Evolutionary conservation across 2,797 vertebrate species (phyloP).

Genomic region (Eidolon dupreanum): DNA sequence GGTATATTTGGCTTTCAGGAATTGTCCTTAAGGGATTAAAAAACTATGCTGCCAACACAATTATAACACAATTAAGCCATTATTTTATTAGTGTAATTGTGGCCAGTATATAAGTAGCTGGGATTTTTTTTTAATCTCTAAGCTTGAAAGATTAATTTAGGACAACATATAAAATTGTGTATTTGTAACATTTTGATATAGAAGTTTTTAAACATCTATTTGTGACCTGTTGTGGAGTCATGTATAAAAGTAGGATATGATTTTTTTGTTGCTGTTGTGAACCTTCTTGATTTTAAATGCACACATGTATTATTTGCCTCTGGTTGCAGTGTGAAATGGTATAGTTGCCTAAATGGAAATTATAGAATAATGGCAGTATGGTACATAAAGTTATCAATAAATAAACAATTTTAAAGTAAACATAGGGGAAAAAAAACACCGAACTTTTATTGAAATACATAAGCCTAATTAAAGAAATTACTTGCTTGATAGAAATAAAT

Average conservation of each 20-base stretch:
- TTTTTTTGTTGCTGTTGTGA: neutral
- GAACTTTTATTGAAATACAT: neutral
- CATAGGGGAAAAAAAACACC: neutral
- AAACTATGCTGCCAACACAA: neutral
- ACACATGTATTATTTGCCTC: slow-evolving; percentile 10
- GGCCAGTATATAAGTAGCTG: neutral
- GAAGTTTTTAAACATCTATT: neutral
- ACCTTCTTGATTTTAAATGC: slow-evolving; percentile 51
- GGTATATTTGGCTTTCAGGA: slow-evolving; percentile 39
- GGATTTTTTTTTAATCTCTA: neutral
- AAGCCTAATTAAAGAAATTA: slow-evolving; percentile 11
- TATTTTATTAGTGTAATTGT: slow-evolving; percentile 27
- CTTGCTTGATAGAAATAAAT: slow-evolving; percentile 34
- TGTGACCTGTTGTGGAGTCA: neutral
- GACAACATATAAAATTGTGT: neutral
- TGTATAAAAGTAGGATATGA: neutral
- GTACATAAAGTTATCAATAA: neutral
- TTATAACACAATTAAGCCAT: neutral
- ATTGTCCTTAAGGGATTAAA: neutral
- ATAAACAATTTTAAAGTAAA: slow-evolving; percentile 42
- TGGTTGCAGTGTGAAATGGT: slow-evolving; percentile 10
- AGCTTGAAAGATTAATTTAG: slow-evolving; percentile 37
- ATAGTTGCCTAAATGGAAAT: neutral
- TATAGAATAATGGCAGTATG: neutral
- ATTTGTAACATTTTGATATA: slow-evolving; percentile 24